A percentile compares a stretch with the other conserved stretches of the same genome.
These are phyloP conservation scores for Physeter macrocephalus DNA, from an alignment of 2,113 vertebrate genomes.

Conservation along the genomic window DNA sequence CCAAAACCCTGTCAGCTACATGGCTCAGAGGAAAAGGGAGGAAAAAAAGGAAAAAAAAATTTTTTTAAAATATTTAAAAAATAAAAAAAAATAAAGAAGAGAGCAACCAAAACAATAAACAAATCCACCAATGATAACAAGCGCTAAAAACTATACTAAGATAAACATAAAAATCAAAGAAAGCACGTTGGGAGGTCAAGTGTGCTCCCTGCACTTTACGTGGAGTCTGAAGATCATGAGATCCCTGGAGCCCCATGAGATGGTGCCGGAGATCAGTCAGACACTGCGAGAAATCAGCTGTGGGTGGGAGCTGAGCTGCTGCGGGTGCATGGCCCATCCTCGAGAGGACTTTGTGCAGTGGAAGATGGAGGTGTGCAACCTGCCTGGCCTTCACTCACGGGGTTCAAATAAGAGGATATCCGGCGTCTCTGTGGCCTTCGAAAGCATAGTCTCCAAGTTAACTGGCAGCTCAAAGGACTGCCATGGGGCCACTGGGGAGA, in stretches of 20 bases:
- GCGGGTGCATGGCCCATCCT: too few relatives aligned
- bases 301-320: neutral
- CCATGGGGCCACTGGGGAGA: neutral
- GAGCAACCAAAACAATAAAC: too few relatives aligned
- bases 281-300: neutral
- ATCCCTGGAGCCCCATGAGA: neutral
- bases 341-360: neutral
- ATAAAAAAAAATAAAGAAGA: too few relatives aligned
- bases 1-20: too few relatives aligned
- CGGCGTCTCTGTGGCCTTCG: neutral
- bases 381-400: fast-evolving
- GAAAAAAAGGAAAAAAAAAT: too few relatives aligned
- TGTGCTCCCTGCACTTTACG: neutral
- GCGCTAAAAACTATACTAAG: too few relatives aligned
- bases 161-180: neutral
- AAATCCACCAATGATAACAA: too few relatives aligned
- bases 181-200: neutral
- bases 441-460: neutral
- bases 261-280: neutral
- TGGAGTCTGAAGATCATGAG: neutral
- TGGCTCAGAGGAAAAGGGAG: too few relatives aligned
- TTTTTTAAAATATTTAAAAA: too few relatives aligned
- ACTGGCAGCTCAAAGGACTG: neutral
- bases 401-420: neutral
- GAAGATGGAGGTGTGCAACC: neutral